These are phyloP conservation scores for Rafetus swinhoei DNA, from an alignment of 2,113 vertebrate species.

Conservation along the genomic window DNA sequence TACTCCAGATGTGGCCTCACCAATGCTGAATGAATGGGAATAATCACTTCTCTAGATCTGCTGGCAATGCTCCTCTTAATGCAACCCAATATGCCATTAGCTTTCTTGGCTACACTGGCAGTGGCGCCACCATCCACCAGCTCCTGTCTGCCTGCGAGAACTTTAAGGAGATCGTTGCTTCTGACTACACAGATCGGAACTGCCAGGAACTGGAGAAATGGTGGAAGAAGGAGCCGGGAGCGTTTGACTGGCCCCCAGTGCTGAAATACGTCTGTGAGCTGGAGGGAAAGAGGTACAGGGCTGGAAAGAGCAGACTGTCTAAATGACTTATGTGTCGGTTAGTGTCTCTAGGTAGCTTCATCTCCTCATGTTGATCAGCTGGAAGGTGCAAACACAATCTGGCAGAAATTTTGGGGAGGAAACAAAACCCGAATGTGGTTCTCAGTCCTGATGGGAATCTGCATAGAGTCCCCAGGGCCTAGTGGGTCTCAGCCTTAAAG, in stretches of 20 bases:
- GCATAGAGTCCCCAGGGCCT: background rate
- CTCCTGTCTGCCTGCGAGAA: conserved; percentile 75
- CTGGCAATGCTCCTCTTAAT: no score
- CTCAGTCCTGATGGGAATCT: background rate
- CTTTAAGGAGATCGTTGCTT: conserved; percentile 68
- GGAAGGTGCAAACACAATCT: background rate
- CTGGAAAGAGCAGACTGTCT: background rate
- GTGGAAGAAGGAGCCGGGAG: conserved; percentile 68
- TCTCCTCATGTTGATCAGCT: background rate
- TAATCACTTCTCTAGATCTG: no score
- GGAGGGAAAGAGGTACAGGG: conserved; percentile 72
- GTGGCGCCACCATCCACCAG: conserved; percentile 74
- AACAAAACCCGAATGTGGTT: background rate
- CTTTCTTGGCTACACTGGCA: conserved; percentile 46
- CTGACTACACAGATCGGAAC: conserved; percentile 71
- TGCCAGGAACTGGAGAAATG: conserved; percentile 69
- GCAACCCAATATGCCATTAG: no score
- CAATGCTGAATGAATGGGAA: no score
- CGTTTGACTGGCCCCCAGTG: conserved; percentile 74
- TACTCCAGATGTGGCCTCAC: no score
- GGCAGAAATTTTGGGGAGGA: background rate
- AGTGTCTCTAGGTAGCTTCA: background rate
- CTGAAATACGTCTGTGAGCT: conserved; percentile 73
- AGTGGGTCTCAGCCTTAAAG: background rate
- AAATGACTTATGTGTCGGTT: background rate